Conservation (phyloP, 2,888 invertebrate genomes). For the Trissoscelio sp. region DNA sequence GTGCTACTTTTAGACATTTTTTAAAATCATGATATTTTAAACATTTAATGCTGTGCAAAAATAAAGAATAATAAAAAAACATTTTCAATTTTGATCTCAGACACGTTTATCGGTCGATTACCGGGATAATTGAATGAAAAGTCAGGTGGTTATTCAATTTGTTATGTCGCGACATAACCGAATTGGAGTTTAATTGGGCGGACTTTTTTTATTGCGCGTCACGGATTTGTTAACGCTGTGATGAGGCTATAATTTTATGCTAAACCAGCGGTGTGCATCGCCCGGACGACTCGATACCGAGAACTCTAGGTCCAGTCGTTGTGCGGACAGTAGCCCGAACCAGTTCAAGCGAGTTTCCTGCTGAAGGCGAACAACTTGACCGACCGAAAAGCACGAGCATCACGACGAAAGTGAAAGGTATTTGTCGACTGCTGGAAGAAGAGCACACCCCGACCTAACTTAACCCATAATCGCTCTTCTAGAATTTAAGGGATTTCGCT, state of each 20-base stretch:
- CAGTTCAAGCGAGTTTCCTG: constrained; percentile 62
- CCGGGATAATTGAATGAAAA: constrained; percentile 29
- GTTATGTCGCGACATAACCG: constrained; percentile 16
- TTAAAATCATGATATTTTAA: too few species aligned
- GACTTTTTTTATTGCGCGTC: constrained; percentile 30
- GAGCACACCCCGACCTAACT: constrained; percentile 70
- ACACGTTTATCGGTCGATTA: neutral
- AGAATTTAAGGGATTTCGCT: constrained; percentile 48
- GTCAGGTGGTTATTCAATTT: constrained; percentile 15
- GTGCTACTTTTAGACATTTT: too few species aligned
- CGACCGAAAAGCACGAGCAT: constrained; percentile 72
- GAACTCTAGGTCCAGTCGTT: constrained; percentile 42
- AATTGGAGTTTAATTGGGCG: constrained; percentile 47
- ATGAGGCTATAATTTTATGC: constrained; percentile 56
- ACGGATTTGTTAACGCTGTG: constrained; percentile 37
- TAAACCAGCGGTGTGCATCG: constrained; percentile 50
- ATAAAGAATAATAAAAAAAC: too few species aligned
- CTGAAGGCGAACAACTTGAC: constrained; percentile 66
- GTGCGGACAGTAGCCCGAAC: constrained; percentile 65
- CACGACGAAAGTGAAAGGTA: constrained; percentile 80
- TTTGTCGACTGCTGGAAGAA: constrained; percentile 59
- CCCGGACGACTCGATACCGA: constrained; percentile 38
- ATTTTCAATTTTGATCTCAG: neutral
- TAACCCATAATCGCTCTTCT: constrained; percentile 53
- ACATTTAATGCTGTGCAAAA: too few species aligned